Base-by-base conservation (phyloP, 2,888 invertebrate genomes). In the Ectemnius lituratus region DNA sequence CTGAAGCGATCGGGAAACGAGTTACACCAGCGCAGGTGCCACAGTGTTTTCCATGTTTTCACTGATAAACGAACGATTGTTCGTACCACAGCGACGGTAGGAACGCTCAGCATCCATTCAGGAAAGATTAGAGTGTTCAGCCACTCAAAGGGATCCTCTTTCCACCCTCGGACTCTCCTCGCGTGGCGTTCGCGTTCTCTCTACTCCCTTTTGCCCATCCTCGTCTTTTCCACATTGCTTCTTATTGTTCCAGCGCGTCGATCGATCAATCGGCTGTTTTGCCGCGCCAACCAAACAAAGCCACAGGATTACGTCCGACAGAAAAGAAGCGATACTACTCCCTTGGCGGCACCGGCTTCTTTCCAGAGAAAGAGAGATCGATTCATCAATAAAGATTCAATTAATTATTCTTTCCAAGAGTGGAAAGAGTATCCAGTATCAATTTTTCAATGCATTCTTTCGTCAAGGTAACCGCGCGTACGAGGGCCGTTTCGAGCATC, bases 181-280 rank as follows among this genome's bases (percentile, higher is more conserved):
- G n/a, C 57, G 13, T 56, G 47, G 63, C 49, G 62, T 74, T 82
- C 81, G 76, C 37, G 56, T 63, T 59, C 60, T 63, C 66, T 68
- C 67, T 62, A 57, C 70, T 73, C 46, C 56, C 59, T 4, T 18
- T 13, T 5, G n/a, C 28, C 62, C 46, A 16, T 56, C 57, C 13
- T 56, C 57, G 52, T 45, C 60, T 61, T 2, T n/a, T 49, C 59
- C 23, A 62, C 45, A 46, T 61, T 18, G 16, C 16, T 52, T 52
- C 52, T 52, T 37, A 37, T 37, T 37, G 37, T 37, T 37, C 37
- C 8, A 37, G 37, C 37, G 37, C 37, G 37, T 37, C 37, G 37
- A 37, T 37, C 37, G 37, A 37, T 37, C 37, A 37, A 37, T 37
- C 37, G 37, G 37, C 37, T 37, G 37, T 37, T 37, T 37, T 37